phyloP scores from a whole-genome alignment of 2,113 vertebrate species.

The Haliaeetus leucogaster region DNA sequence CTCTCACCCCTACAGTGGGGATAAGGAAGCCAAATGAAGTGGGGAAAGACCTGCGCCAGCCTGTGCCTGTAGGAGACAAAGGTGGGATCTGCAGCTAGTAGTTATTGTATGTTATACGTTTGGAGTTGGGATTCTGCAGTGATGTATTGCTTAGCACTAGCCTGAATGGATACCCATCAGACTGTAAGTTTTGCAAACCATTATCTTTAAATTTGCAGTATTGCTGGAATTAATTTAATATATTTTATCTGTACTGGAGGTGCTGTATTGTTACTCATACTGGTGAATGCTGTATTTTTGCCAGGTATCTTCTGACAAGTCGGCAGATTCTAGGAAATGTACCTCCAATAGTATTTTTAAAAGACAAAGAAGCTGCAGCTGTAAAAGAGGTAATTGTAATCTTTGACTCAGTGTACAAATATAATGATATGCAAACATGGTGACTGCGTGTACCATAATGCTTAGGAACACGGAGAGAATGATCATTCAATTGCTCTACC shows the following conservation, averaged over 20 bases:
- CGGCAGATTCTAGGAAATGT: conserved; percentile 76
- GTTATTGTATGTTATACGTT: background rate
- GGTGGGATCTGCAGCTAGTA: background rate
- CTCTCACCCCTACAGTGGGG: background rate
- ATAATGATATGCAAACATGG: background rate
- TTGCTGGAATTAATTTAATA: background rate
- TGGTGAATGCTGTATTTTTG: background rate
- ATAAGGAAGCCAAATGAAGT: background rate
- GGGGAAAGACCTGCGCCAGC: background rate
- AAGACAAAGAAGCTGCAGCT: conserved; percentile 73
- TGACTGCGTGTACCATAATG: background rate
- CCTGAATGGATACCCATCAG: background rate
- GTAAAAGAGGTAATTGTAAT: conserved; percentile 73
- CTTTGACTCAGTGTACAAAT: background rate
- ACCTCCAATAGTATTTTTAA: conserved; percentile 79
- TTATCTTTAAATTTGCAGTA: background rate
- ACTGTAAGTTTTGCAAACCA: background rate
- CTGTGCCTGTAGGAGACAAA: background rate
- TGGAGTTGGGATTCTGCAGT: background rate
- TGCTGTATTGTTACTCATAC: background rate
- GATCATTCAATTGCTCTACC: background rate
- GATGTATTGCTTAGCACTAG: background rate
- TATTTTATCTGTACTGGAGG: background rate
- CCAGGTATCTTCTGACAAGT: conserved; percentile 79
- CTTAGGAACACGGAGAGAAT: background rate